Conservation (phyloP, 2,797 vertebrate species). For the Otolemur crassicaudatus region DNA sequence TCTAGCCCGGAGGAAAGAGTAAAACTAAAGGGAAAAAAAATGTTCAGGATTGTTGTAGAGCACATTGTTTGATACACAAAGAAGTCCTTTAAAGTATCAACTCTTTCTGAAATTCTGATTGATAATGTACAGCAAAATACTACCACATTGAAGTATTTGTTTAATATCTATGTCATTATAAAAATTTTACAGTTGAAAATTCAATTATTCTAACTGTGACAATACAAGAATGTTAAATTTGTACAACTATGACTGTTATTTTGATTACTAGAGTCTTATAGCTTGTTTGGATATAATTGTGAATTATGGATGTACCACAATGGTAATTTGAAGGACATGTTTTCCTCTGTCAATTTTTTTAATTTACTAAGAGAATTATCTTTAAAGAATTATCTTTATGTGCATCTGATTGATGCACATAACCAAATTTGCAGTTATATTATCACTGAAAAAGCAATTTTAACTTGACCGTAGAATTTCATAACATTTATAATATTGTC, state of each 20-base stretch:
- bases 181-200: neutral
- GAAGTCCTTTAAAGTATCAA: neutral
- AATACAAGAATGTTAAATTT: slow-evolving; percentile 37
- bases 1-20: neutral
- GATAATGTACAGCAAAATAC: neutral
- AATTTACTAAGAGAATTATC: slow-evolving; percentile 6
- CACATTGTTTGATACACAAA: neutral
- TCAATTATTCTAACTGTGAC: slow-evolving; percentile 25
- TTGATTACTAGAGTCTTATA: neutral
- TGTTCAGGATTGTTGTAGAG: neutral
- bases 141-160: neutral
- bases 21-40: neutral
- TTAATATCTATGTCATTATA: neutral
- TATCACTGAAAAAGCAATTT: slow-evolving; percentile 30
- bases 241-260: neutral
- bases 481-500: slow-evolving; percentile 9
- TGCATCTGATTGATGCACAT: neutral
- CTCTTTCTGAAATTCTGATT: slow-evolving; percentile 39
- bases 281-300: neutral
- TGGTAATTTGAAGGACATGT: neutral
- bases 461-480: neutral
- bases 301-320: neutral
- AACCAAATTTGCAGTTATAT: neutral
- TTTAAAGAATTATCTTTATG: slow-evolving; percentile 20
- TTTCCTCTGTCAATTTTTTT: slow-evolving; percentile 21